A percentile compares a stretch with the other conserved stretches of the same genome.
Conservation (phyloP, 2,888 invertebrate genomes). For the Congeria kusceri region DNA sequence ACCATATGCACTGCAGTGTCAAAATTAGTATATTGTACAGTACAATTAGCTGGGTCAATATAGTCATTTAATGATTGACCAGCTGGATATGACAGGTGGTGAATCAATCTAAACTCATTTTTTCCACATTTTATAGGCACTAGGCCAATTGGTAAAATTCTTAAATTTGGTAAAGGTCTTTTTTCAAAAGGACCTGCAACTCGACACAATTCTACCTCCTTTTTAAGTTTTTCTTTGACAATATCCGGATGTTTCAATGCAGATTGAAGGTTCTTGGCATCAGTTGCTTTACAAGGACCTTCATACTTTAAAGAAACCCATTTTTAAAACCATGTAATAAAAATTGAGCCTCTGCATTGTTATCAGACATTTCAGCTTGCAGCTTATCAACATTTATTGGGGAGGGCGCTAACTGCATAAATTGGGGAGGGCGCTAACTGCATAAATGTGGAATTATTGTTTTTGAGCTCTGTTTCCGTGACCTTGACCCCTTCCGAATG, state of each 20-base stretch:
- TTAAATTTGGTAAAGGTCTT: constrained; percentile 15
- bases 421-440: background rate
- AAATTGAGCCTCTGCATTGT: background rate
- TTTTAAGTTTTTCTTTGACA: background rate
- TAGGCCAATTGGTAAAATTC: constrained; percentile 5
- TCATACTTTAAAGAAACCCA: background rate
- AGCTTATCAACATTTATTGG: background rate
- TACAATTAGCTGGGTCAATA: constrained; percentile 21
- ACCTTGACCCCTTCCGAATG: too few relatives aligned
- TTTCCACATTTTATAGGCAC: background rate
- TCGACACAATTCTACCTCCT: constrained; percentile 24
- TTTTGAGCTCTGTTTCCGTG: too few relatives aligned
- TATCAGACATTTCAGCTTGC: background rate
- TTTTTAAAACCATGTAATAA: background rate
- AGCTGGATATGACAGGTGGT: constrained; percentile 34
- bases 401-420: too few relatives aligned
- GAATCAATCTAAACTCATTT: constrained; percentile 35
- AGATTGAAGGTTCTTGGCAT: background rate
- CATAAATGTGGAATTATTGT: background rate
- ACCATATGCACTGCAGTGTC: constrained; percentile 41
- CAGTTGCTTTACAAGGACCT: background rate
- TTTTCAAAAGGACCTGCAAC: constrained; percentile 25
- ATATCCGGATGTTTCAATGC: background rate
- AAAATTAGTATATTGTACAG: constrained; percentile 41
- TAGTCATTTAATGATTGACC: constrained; percentile 29